phyloP scores from a whole-genome alignment of 2,113 vertebrate genomes.

The Probosciger aterrimus region DNA sequence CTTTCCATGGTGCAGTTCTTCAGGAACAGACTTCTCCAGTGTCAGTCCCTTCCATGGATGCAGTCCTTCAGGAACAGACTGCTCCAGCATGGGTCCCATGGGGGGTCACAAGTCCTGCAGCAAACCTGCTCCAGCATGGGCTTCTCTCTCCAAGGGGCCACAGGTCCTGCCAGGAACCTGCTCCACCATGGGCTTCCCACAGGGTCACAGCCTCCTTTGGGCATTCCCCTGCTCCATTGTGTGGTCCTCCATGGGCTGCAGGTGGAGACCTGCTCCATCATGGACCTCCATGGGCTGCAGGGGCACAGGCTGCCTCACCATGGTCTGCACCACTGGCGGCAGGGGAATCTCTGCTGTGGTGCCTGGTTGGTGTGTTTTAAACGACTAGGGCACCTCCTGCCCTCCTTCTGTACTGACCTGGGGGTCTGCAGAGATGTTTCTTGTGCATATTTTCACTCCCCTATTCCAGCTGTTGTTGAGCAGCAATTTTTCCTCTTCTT shows the following conservation, averaged over 20 bases:
- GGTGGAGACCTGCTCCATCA: neutral
- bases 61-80: neutral
- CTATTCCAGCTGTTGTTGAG: neutral
- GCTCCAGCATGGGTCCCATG: too few species aligned
- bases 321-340: rapidly evolving
- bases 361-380: neutral
- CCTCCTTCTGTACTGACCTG: neutral
- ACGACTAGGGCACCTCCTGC: neutral
- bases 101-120: too few species aligned
- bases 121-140: neutral
- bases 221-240: neutral
- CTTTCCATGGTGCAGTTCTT: neutral
- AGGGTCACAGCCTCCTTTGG: neutral
- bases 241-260: neutral
- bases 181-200: neutral
- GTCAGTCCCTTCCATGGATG: neutral
- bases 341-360: neutral
- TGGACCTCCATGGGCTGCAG: neutral
- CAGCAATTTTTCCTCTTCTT: neutral
- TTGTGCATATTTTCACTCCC: neutral
- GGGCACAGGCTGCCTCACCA: neutral
- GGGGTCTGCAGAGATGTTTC: neutral
- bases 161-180: neutral
- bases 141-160: neutral
- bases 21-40: neutral